Conservation (phyloP, 2,888 invertebrate genomes). For the Parascotia fuliginaria region DNA sequence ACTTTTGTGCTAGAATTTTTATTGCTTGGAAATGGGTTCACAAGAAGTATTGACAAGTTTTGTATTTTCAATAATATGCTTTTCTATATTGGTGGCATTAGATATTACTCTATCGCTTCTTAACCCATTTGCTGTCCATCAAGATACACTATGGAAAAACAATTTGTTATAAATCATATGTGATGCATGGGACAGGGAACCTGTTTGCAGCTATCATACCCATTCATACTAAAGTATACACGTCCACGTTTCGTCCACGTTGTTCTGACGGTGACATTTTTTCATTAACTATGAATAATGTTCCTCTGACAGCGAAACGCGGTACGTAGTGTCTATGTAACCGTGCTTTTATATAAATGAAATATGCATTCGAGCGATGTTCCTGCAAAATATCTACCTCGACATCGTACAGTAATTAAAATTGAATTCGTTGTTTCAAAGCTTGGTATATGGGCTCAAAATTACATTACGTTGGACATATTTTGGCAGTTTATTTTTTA, state of each 20-base stretch:
- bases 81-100: too few species aligned
- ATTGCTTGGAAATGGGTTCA: too few species aligned
- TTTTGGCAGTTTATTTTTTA: not conserved
- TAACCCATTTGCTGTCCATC: too few species aligned
- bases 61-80: too few species aligned
- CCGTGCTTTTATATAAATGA: slow-evolving; percentile 38
- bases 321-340: slow-evolving; percentile 25
- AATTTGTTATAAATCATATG: too few species aligned
- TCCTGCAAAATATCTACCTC: slow-evolving; percentile 8
- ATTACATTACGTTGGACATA: not conserved
- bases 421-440: slow-evolving; percentile 19
- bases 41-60: too few species aligned
- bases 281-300: slow-evolving; percentile 49
- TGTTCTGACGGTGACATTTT: slow-evolving; percentile 43
- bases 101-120: too few species aligned
- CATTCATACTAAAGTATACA: slow-evolving; percentile 6
- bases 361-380: slow-evolving; percentile 29
- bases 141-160: too few species aligned
- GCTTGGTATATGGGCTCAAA: not conserved
- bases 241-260: slow-evolving; percentile 20
- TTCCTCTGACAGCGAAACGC: slow-evolving; percentile 35
- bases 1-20: too few species aligned
- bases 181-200: too few species aligned
- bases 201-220: not conserved
- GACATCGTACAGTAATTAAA: slow-evolving; percentile 24